Conservation (phyloP, 2,113 vertebrate genomes). For the Dicaeum eximium region DNA sequence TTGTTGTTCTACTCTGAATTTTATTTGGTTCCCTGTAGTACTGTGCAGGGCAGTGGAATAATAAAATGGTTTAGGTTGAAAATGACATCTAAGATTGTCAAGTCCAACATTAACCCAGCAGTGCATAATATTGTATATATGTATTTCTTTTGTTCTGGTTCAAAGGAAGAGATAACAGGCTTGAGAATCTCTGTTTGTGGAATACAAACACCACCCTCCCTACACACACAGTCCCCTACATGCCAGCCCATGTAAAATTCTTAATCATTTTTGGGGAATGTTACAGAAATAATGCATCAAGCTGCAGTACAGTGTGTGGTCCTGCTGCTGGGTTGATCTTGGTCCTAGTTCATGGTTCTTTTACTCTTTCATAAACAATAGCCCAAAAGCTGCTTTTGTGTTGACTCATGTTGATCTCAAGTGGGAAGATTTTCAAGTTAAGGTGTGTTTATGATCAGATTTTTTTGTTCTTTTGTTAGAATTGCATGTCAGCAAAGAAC, state of each 20-base stretch:
- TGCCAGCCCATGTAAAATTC: background rate
- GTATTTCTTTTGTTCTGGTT: background rate
- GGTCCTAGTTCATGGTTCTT: background rate
- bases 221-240: background rate
- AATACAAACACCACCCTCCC: background rate
- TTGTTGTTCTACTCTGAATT: background rate
- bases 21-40: background rate
- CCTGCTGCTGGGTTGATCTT: background rate
- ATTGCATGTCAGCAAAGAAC: background rate
- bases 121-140: background rate
- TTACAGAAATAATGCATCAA: background rate
- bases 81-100: rapidly evolving
- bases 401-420: background rate
- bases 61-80: background rate
- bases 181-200: background rate
- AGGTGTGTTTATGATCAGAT: background rate
- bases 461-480: background rate
- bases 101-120: background rate
- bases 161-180: background rate
- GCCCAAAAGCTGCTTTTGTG: background rate
- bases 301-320: background rate
- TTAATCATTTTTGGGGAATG: background rate
- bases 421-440: background rate
- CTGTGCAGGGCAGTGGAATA: background rate
- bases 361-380: background rate